Evolutionary conservation across 2,797 vertebrate species (phyloP).

Genomic region (Glossophaga mutica): DNA sequence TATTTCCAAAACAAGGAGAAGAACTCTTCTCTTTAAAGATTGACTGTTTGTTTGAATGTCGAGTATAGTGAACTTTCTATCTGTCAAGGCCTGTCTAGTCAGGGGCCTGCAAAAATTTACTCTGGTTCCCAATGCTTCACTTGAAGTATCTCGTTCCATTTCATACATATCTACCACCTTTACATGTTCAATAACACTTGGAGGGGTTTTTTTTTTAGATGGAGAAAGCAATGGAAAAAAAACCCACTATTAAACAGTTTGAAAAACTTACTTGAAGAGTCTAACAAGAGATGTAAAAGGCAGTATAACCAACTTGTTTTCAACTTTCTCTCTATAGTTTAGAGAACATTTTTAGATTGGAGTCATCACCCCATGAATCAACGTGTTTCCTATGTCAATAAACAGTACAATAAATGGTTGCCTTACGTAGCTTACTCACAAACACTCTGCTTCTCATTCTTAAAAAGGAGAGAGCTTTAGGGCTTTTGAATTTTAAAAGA

Average conservation of each 20-base stretch:
- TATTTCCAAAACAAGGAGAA: slow-evolving; percentile 74
- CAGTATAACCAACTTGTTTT: background rate
- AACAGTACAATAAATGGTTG: background rate
- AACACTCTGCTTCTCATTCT: background rate
- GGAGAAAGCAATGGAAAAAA: background rate
- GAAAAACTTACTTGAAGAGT: background rate
- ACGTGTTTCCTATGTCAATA: background rate
- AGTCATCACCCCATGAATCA: background rate
- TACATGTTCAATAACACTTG: background rate
- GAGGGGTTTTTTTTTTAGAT: too few species aligned
- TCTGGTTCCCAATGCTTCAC: background rate
- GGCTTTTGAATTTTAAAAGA: background rate
- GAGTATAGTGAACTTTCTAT: slow-evolving; percentile 69
- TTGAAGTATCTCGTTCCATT: background rate
- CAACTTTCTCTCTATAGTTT: background rate
- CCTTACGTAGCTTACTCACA: background rate
- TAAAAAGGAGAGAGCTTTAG: background rate
- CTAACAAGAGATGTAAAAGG: background rate
- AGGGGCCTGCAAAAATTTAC: slow-evolving; percentile 53
- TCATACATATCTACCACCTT: background rate
- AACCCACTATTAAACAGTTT: background rate
- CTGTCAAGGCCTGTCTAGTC: slow-evolving; percentile 58
- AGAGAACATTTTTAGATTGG: background rate
- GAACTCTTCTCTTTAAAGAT: slow-evolving; percentile 69
- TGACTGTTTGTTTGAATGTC: slow-evolving; percentile 71